Base-by-base conservation (phyloP, 2,888 invertebrate species). In the Cerceris rybyensis region DNA sequence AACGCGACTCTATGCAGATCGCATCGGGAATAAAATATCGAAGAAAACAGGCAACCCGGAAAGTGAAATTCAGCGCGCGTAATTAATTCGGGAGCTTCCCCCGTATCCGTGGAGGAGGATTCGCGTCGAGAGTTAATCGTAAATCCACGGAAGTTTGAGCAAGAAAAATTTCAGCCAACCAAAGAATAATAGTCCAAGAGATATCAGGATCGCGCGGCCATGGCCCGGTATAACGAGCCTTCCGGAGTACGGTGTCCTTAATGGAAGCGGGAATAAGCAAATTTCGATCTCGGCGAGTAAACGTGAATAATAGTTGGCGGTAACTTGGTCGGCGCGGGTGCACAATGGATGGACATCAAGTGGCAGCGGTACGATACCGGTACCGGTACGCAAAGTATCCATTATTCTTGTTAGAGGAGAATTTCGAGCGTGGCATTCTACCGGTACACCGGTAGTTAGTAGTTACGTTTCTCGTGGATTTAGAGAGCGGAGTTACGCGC, bases 381-480 rank as follows among this genome's bases (percentile, higher is more conserved):
- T 4, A 28, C 28, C 28, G 28, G 28, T 28, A 28, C 7, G 73
- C 77, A 73, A 73, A 79, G 79, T 72, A 63, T 54, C 70, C 63
- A 79, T 75, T 80, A 78, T 80, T 58, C 70, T n/a, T 49, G 78
- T 80, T 80, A 75, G 74, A 73, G 57, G 43, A 59, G 69, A 80
- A 75, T 78, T 64, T 54, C 69, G 65, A 71, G 64, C 63, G 69
- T 57, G 59, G 50, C 65, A 59, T 66, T 76, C 75, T n/a, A 66
- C 66, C 39, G 50, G 28, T 28, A 14, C 17, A 13, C 9, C 42
- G n/a, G 28, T 42, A 63, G 50, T 63, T 39, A 39, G 50, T 49
- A 49, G 50, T 63, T 39, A 50, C 13, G 17, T 39, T n/a, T 16
- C 6, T 28, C n/a, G 49, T 57, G 49, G 43, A 64, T 57, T 42